Base-by-base conservation (phyloP, 1,140 invertebrate genomes). In the Scaptomyza pallida region DNA sequence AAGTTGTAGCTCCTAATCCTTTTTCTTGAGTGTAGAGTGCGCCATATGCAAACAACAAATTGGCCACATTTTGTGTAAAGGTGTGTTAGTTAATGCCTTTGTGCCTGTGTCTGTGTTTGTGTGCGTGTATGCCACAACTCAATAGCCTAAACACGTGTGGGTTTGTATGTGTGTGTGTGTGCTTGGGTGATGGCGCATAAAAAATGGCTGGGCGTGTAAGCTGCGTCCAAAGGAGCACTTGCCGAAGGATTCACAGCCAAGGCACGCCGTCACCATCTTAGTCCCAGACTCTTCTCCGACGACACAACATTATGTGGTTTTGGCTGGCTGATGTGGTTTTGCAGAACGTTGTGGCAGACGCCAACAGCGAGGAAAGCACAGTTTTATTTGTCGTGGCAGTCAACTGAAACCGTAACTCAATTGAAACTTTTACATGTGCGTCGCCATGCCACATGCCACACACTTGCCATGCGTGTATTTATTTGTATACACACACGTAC, bases 41-140 rank as follows among this genome's bases (percentile, higher is more conserved):
- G 65, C 26, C 54, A 54, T 70, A 85, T 74, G 64, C 73, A 78
- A 86, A 85, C 33, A 76, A 65, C 74, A 75, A 86, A 86, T 82
- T 64, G 47, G 37, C 48, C 43, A 63, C 57, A 70, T 72, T 75
- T 67, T 19, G 63, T 62, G 78, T 71, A 41, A 59, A 76, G 48
- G 63, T 54, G 60, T 67, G 56, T 57, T 61, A 44, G n/a, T 56
- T 64, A 30, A 60, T 60, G 13, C 47, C 26, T 9, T 12, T 17
- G 41, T 16, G 26, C 62, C n/a, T n/a, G n/a, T n/a, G n/a, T n/a
- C n/a, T 6, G 57, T 63, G 60, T 78, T 30, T 40, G 40, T 44
- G 56, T 54, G 44, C 21, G 16, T 10, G 15, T 55, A 23, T 60
- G 17, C 52, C 62, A 59, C 57, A 75, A 50, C 62, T 67, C 56